Percentiles rank a stretch among this genome's conserved stretches.
Conservation (phyloP, 2,888 invertebrate genomes). For the Ophion ellenae region DNA sequence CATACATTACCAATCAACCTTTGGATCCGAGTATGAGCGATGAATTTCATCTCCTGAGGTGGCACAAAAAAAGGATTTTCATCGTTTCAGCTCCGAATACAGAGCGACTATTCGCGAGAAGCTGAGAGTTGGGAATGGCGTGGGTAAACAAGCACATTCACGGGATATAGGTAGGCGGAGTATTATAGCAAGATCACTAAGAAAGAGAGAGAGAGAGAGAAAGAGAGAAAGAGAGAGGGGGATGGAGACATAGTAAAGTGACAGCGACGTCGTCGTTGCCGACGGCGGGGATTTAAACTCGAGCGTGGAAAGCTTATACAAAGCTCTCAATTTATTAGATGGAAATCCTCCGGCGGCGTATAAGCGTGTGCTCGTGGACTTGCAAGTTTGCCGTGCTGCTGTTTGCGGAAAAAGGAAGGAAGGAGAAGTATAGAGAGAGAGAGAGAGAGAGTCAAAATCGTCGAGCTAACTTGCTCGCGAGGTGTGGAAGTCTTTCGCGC, state of each 20-base stretch:
- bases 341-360: constrained; percentile 84
- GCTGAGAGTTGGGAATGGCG: constrained; percentile 44
- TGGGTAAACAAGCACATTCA: constrained; percentile 60
- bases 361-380: constrained; percentile 81
- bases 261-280: constrained; percentile 71
- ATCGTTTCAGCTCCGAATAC: constrained; percentile 56
- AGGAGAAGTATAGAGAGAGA: constrained; percentile 12
- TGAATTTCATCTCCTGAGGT: constrained; percentile 3
- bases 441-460: constrained; percentile 25
- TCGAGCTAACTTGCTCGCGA: constrained; percentile 26
- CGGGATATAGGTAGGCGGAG: constrained; percentile 55
- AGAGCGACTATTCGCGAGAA: constrained; percentile 49
- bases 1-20: too few relatives aligned
- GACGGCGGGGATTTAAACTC: constrained; percentile 82
- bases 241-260: constrained; percentile 16
- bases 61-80: constrained; percentile 49
- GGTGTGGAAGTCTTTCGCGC: constrained; percentile 32
- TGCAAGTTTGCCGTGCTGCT: constrained; percentile 84
- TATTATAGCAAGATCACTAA: constrained; percentile 28
- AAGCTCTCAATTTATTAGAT: constrained; percentile 86
- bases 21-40: background rate
- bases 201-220: constrained; percentile 33
- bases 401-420: constrained; percentile 30
- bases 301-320: constrained; percentile 86
- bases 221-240: constrained; percentile 40